Evolutionary conservation across 1,140 invertebrate species (phyloP).

Genomic region (Tyrophagus putrescentiae): DNA sequence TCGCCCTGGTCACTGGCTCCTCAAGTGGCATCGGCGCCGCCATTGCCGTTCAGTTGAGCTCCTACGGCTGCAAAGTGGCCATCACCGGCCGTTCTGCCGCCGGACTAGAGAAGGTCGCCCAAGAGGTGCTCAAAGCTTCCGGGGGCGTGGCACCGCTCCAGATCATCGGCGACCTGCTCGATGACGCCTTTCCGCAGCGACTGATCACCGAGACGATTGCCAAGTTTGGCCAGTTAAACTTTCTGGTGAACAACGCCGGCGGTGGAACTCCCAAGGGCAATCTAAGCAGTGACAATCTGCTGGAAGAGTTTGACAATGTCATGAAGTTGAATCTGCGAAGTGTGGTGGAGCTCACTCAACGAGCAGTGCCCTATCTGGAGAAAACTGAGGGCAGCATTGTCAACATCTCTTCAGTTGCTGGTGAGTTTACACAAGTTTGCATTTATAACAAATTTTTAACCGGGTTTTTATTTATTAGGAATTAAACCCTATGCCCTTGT

Average conservation of each 20-base stretch:
- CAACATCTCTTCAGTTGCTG: constrained; percentile 73
- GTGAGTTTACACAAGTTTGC: too few relatives aligned
- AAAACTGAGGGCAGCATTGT: constrained; percentile 66
- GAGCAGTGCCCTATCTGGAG: constrained; percentile 62
- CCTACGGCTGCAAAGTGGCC: neutral
- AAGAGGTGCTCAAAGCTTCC: neutral
- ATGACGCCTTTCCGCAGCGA: neutral
- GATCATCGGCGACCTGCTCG: constrained; percentile 8
- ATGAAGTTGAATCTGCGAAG: constrained; percentile 32
- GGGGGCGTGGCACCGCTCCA: neutral
- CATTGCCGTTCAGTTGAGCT: neutral
- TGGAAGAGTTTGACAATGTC: constrained; percentile 7
- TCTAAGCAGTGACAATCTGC: neutral
- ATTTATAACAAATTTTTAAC: too few relatives aligned
- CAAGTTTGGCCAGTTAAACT: neutral
- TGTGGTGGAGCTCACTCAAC: constrained; percentile 61
- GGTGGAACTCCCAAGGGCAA: neutral
- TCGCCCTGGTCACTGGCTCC: constrained; percentile 20
- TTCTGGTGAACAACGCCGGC: constrained; percentile 14
- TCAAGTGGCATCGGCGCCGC: neutral
- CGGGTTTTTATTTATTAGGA: neutral
- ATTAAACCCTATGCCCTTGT: neutral
- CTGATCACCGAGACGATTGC: constrained; percentile 1
- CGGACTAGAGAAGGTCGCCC: neutral
- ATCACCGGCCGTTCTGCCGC: neutral